Evolutionary conservation across 2,113 vertebrate genomes (phyloP).

Genomic region (Rhagologus leucostigma): DNA sequence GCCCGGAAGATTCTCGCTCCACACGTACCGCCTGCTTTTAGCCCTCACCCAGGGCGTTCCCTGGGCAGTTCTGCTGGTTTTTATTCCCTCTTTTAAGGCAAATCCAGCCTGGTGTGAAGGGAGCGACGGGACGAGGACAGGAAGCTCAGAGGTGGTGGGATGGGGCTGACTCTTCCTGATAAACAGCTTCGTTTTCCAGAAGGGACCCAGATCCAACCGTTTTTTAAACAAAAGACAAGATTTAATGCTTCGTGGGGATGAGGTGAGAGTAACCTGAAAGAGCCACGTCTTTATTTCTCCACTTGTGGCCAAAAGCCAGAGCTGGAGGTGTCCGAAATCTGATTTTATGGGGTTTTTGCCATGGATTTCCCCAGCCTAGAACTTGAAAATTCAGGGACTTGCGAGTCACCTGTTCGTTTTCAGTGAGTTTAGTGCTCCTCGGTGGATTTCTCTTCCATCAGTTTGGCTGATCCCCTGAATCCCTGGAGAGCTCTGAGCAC

Average conservation of each 20-base stretch:
- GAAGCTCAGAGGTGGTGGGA: not conserved
- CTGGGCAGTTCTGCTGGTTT: not conserved
- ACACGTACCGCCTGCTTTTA: accelerated
- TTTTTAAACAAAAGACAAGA: not conserved
- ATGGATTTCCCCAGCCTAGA: not conserved
- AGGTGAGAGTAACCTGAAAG: not conserved
- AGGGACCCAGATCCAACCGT: not conserved
- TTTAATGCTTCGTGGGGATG: not conserved
- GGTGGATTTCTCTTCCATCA: not conserved
- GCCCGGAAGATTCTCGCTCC: not conserved
- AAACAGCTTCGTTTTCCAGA: not conserved
- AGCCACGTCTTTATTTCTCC: not conserved
- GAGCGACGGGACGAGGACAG: accelerated
- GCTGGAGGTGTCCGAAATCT: not conserved
- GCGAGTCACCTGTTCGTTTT: accelerated
- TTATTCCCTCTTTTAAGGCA: not conserved
- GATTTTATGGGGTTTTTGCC: not conserved
- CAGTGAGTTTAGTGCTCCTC: not conserved
- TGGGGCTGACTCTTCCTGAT: too few relatives aligned
- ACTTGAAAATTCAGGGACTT: not conserved
- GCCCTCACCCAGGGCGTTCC: not conserved
- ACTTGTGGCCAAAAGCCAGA: not conserved
- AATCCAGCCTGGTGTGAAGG: not conserved
- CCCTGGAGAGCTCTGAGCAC: not conserved
- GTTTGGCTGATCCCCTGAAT: not conserved